These are phyloP conservation scores for Manacus vitellinus DNA, from an alignment of 2,113 vertebrate species.

Conservation along the genomic window DNA sequence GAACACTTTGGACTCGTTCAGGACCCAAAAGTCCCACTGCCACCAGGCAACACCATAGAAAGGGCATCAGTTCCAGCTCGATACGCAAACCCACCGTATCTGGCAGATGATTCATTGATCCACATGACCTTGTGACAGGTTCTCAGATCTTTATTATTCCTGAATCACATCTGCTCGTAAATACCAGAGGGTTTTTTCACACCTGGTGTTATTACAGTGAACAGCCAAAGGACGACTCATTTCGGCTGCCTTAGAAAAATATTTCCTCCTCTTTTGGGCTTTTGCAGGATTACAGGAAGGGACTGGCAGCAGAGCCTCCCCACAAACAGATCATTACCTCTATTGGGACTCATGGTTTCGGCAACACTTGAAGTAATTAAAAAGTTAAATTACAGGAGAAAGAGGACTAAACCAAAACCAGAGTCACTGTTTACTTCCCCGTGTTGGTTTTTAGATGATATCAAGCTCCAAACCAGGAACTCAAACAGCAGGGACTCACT, in stretches of 20 bases:
- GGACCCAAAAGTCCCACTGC: neutral
- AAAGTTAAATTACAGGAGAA: neutral
- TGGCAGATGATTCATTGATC: neutral
- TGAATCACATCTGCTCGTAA: constrained; percentile 34
- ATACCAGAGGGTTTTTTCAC: constrained; percentile 41
- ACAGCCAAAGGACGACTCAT: neutral
- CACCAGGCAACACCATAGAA: neutral
- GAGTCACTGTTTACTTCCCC: constrained; percentile 23
- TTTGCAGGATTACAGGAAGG: neutral
- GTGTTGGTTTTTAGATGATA: constrained; percentile 30
- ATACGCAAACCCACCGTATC: accelerated
- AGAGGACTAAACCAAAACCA: neutral
- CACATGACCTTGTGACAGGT: neutral
- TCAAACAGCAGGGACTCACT: constrained; percentile 45
- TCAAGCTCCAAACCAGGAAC: constrained; percentile 40
- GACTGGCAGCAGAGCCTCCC: neutral
- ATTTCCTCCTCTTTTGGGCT: constrained; percentile 14
- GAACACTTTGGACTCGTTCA: neutral
- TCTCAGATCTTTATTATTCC: neutral
- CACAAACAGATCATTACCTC: neutral
- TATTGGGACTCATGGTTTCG: neutral
- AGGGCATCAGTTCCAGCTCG: neutral
- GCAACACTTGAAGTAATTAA: neutral
- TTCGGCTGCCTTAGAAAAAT: constrained; percentile 11
- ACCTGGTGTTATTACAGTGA: neutral